A percentile compares a stretch with the other conserved stretches of the same genome.
Evolutionary conservation across 1,140 invertebrate genomes (phyloP).

Genomic region (Trachelipus rathkii): DNA sequence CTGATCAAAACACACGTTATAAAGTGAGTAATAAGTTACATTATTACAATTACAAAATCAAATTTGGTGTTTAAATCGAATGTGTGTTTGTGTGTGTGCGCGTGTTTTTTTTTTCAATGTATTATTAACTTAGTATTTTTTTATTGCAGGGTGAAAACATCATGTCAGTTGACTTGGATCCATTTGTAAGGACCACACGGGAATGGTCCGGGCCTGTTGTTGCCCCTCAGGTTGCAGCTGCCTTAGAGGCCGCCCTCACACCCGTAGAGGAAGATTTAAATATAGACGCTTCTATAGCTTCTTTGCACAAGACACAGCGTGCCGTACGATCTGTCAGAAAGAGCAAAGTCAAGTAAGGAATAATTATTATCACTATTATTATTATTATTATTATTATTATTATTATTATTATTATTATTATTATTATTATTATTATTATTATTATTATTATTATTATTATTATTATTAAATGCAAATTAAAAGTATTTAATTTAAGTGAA

Average conservation of each 20-base stretch:
- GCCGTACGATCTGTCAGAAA: constrained; percentile 2
- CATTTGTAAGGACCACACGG: constrained; percentile 22
- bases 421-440: too few species aligned
- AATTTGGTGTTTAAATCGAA: neutral
- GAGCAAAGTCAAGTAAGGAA: neutral
- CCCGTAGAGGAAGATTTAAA: constrained; percentile 29
- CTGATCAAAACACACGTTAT: constrained; percentile 57
- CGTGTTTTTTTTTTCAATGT: too few species aligned
- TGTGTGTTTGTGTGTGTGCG: neutral
- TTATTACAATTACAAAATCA: constrained; percentile 11
- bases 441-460: too few species aligned
- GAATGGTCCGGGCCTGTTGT: constrained; percentile 29
- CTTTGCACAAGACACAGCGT: constrained; percentile 6
- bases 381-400: too few species aligned
- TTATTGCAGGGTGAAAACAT: constrained; percentile 29
- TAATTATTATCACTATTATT: neutral
- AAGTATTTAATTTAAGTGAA: too few species aligned
- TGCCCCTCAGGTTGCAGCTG: constrained; percentile 24
- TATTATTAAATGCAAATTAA: too few species aligned
- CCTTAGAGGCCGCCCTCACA: constrained; percentile 27
- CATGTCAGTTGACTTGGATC: constrained; percentile 25
- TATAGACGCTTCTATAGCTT: constrained; percentile 27
- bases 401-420: too few species aligned
- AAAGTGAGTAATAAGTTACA: constrained; percentile 49
- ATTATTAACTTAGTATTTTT: too few species aligned